These are phyloP conservation scores for Plemyria rubiginata DNA, from an alignment of 2,888 invertebrate species.

Conservation along the genomic window DNA sequence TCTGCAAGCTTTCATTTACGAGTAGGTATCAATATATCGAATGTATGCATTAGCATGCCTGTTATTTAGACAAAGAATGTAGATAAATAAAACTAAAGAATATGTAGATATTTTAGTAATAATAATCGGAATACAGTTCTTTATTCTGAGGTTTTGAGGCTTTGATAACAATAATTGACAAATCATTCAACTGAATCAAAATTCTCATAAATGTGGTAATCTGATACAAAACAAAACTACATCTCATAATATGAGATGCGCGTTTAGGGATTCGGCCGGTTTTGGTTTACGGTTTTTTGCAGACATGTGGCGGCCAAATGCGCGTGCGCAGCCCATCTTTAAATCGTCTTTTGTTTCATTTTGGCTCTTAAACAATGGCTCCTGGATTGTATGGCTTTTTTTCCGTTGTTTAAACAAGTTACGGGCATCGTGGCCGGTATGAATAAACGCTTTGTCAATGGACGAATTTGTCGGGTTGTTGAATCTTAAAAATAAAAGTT, in stretches of 20 bases:
- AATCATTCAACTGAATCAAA: background rate
- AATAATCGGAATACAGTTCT: too few species aligned
- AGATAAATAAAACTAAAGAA: background rate
- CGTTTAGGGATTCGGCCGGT: constrained; percentile 49
- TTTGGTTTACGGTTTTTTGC: constrained; percentile 61
- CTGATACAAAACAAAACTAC: constrained; percentile 18
- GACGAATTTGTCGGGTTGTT: constrained; percentile 32
- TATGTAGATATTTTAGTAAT: background rate
- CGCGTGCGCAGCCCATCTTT: constrained; percentile 55
- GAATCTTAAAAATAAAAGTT: constrained; percentile 36
- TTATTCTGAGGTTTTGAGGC: background rate
- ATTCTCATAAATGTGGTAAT: constrained; percentile 4
- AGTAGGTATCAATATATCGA: too few species aligned
- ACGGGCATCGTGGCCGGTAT: constrained; percentile 42
- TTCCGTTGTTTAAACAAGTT: constrained; percentile 52
- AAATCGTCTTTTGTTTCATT: constrained; percentile 44
- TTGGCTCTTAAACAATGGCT: constrained; percentile 50
- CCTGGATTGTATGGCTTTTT: constrained; percentile 55
- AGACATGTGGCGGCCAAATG: constrained; percentile 75
- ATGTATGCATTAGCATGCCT: background rate
- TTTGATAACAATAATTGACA: background rate
- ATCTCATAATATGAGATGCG: constrained; percentile 4
- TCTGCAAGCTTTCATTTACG: too few species aligned
- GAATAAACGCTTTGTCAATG: constrained; percentile 49
- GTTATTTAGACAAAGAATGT: background rate